Evolutionary conservation across 2,888 invertebrate genomes (phyloP), one percentile per base, ranked within the genome.

Genomic region (Drosophila mimica): DNA sequence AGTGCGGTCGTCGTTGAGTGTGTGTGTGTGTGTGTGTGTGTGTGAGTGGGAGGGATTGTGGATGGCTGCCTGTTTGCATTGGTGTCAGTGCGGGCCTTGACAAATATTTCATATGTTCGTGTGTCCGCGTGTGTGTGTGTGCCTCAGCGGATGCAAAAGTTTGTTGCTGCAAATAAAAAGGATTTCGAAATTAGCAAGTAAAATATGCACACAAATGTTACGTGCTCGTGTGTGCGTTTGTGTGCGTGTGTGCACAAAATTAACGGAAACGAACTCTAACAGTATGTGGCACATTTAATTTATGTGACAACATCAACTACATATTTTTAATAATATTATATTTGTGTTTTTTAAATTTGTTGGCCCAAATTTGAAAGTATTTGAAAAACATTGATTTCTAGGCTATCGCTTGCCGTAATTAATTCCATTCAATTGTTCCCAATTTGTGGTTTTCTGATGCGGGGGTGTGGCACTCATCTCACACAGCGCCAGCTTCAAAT

Each of bases 201-300:
- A 81, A 76, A 81, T 81, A 76, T 81, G 78, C 78, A 72, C 60
- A 54, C 60, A 73, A 81, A 74, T 71, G 43, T 28, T 73, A 69
- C 51, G 48, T 53, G 31, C n/a, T 31, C 20, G 52, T 36, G 40
- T 59, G 40, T 70, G 46, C 58, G n/a, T 62, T 36, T 48, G 40
- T 51, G 51, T 31, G 56, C 43, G 34, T 38, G 49, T 59, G 58
- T 71, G 70, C 60, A 52, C 61, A 59, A 48, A 63, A 71, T 73
- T 64, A 70, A 71, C 83, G 83, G 77, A 91, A 89, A 60, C 79
- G 78, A 78, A 83, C 81, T 80, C 76, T 68, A 68, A 89, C 59
- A 75, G 90, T 74, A 61, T 77, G 77, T 78, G 62, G 59, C 76
- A 79, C 76, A 76, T 81, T 75, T 79, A 76, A 76, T 79, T 78